A percentile compares a stretch with the other conserved stretches of the same genome.
These are phyloP conservation scores for Orgyia antiqua DNA, from an alignment of 2,888 invertebrate genomes.

Conservation along the genomic window DNA sequence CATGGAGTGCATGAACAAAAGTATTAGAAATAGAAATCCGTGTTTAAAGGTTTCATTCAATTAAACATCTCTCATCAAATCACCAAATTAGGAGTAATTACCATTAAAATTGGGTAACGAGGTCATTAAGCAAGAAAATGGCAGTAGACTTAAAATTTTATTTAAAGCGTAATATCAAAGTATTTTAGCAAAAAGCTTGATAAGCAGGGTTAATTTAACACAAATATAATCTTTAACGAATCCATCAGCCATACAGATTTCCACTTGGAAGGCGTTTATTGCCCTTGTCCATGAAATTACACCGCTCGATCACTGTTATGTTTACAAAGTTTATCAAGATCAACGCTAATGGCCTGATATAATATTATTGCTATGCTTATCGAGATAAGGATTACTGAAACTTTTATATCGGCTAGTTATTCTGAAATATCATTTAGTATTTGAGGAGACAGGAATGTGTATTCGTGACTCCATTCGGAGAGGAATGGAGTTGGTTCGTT, in stretches of 20 bases:
- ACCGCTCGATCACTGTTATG: constrained; percentile 48
- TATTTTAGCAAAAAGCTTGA: too few relatives aligned
- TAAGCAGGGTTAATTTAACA: too few relatives aligned
- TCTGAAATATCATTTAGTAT: constrained; percentile 6
- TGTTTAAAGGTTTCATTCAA: too few relatives aligned
- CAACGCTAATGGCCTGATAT: constrained; percentile 54
- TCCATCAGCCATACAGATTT: background rate
- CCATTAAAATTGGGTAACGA: too few relatives aligned
- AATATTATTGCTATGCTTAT: constrained; percentile 51
- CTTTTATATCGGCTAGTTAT: constrained; percentile 9
- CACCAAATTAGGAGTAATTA: too few relatives aligned
- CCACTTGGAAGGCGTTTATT: constrained; percentile 9
- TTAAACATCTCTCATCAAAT: too few relatives aligned
- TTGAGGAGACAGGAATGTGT: constrained; percentile 2
- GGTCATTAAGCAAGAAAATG: too few relatives aligned
- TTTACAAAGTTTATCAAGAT: constrained; percentile 51
- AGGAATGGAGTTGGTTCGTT: constrained; percentile 28
- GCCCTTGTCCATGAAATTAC: constrained; percentile 54
- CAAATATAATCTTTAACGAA: background rate
- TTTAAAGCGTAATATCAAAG: too few relatives aligned
- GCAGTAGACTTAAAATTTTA: too few relatives aligned
- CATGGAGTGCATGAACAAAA: too few relatives aligned
- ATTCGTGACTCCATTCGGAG: constrained; percentile 7
- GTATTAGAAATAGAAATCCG: too few relatives aligned
- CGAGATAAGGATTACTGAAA: constrained; percentile 22